Base-by-base conservation (phyloP, 2,113 vertebrate genomes). In the Carassius auratus region DNA sequence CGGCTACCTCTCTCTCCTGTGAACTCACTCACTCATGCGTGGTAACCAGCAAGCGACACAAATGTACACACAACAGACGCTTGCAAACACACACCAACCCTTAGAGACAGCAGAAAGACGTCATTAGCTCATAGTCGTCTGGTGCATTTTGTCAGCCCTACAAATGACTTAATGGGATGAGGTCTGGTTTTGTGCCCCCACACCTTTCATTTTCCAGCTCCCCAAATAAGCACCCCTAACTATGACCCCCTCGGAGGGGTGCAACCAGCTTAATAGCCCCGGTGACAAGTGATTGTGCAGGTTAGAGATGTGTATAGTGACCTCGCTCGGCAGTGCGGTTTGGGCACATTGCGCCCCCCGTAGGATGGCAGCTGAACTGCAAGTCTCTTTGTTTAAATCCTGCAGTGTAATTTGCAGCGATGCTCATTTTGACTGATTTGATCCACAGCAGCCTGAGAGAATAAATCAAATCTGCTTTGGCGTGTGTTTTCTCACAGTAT, bases 291-390 rank as follows among this genome's bases (percentile, higher is more conserved):
- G 23, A 17, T 36, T 45, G 10, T 36, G 36, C n/a, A n/a, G 48
- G 42, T 81, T 30, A 68, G 62, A 68, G 17, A 10, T n/a, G 12
- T 50, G 78, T 64, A 52, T 21, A n/a, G 45, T 52, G 79, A 9
- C n/a, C 61, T 48, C 38, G 5, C 5, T 0, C 21, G 0, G 33
- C 66, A 8, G 30, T 48, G 78, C 42, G 10, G 38, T 86, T 87
- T 90, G 87, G 89, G 90, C 89, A 88, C 36, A 86, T 50, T 87
- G 90, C 90, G 91, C 92, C 92, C 88, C 87, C 93, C 36, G 86
- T 88, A 85, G 91, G 87, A 38, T 19, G 69, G 66, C 73, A 52
- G 38, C 19, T 50, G 88, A 71, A 92, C n/a, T 92, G 80, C 89
- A 81, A 9, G n/a, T 84, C 33, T 61, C 19, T 76, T 76, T 78